Evolutionary conservation across 2,797 vertebrate genomes (phyloP), one percentile per base, ranked within the genome.

Genomic region (Australoheros facetus): DNA sequence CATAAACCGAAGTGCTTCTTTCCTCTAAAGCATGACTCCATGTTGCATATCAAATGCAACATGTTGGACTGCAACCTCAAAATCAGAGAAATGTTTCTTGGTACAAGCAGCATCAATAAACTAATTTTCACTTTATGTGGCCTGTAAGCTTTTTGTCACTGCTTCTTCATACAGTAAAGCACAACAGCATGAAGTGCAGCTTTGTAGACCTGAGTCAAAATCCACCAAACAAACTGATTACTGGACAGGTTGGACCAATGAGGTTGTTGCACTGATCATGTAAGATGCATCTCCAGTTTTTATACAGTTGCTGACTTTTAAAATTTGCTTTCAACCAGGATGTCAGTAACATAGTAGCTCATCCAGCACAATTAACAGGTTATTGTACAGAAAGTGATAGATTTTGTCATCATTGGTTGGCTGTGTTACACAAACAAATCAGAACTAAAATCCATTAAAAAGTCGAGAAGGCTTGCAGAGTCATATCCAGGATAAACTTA

Each of bases 101-200:
- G 93, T 94, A 95, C 93, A 92, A 82, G 78, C 78, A 84, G 82
- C 85, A 87, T 93, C 87, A 96, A 95, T 96, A 96, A 96, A 96
- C 88, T 62, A 74, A 91, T 91, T 93, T 89, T 87, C 84, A 92
- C 85, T 79, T 83, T 16, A 57, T 54, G 17, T 64, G n/a, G 19
- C 13, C 16, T 30, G 1, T 59, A 21, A 73, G 8, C 53, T 32
- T 58, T 30, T 77, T 32, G 1, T 37, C 30, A 4, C 28, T 21
- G 26, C 19, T 21, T 37, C 28, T 58, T 57, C 7, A 58, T 30
- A 51, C 11, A 19, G 9, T 16, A 5, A 28, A 48, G 23, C 3
- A 48, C 23, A 48, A 66, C 39, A 48, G 8, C 11, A 42, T 28
- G 8, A 4, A 10, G 3, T 5, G 26, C 17, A 12, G 42, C 23